phyloP scores from a whole-genome alignment of 1,140 invertebrate genomes.

The Agraylea sexmaculata region DNA sequence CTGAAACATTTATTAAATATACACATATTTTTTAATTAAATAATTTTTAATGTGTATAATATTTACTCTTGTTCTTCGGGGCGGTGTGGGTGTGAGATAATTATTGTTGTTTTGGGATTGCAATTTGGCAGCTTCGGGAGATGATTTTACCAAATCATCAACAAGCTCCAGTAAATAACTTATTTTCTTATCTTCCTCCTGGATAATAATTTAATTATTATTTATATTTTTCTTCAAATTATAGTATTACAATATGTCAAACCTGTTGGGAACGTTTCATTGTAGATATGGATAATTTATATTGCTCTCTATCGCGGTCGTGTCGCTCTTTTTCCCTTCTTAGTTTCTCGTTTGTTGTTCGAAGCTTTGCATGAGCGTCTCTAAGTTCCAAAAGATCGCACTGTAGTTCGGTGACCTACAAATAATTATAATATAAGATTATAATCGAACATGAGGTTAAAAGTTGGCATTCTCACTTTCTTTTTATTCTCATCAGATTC shows the following conservation, averaged over 20 bases:
- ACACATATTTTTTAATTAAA: slow-evolving; percentile 4
- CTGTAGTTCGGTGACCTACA: slow-evolving; percentile 56
- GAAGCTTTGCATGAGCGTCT: slow-evolving; percentile 81
- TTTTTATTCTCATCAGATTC: slow-evolving; percentile 80
- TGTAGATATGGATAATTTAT: slow-evolving; percentile 30
- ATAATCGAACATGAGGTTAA: slow-evolving; percentile 1
- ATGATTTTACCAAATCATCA: slow-evolving; percentile 60
- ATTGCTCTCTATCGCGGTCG: slow-evolving; percentile 66
- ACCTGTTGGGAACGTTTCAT: slow-evolving; percentile 38
- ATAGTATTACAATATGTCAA: not conserved
- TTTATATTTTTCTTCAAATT: not conserved
- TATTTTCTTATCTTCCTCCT: slow-evolving; percentile 53
- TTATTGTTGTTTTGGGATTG: slow-evolving; percentile 20
- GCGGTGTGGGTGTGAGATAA: slow-evolving; percentile 34
- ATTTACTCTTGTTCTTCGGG: slow-evolving; percentile 35
- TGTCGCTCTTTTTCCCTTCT: slow-evolving; percentile 74
- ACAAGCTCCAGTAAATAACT: slow-evolving; percentile 62
- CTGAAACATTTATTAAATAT: slow-evolving; percentile 5
- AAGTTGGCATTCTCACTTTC: slow-evolving; percentile 45
- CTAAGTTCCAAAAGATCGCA: slow-evolving; percentile 77
- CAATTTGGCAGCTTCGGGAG: slow-evolving; percentile 38
- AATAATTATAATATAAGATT: slow-evolving; percentile 3
- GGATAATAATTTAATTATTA: slow-evolving; percentile 13
- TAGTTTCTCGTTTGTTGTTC: slow-evolving; percentile 85
- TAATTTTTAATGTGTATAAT: slow-evolving; percentile 2